Percentiles rank a stretch among this genome's conserved stretches.
These are phyloP conservation scores for Colletes gigas DNA, from an alignment of 1,140 invertebrate species.

Conservation along the genomic window DNA sequence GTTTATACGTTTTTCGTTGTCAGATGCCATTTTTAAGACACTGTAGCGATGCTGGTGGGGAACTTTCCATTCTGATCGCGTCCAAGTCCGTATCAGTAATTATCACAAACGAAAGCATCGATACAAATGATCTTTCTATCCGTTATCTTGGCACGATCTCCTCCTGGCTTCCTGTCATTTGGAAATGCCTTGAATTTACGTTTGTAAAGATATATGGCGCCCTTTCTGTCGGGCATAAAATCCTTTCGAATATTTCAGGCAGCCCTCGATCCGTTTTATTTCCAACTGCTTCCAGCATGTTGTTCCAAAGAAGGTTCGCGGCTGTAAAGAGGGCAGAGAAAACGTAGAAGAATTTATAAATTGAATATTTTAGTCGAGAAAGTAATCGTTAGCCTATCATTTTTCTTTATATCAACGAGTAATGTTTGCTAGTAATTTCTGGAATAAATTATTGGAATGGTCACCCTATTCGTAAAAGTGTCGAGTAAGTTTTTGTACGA, in stretches of 20 bases:
- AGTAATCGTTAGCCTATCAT: too few species aligned
- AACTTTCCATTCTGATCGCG: background rate
- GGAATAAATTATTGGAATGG: too few species aligned
- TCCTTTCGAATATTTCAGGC: slow-evolving; percentile 83
- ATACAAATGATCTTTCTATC: background rate
- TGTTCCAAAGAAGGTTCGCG: slow-evolving; percentile 88
- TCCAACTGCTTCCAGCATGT: slow-evolving; percentile 86
- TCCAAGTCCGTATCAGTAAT: background rate
- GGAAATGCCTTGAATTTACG: slow-evolving; percentile 83
- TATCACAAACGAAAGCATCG: background rate
- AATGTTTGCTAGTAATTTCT: too few species aligned
- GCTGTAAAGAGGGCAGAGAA: slow-evolving; percentile 76
- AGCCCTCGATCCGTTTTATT: slow-evolving; percentile 83
- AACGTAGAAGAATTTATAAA: background rate
- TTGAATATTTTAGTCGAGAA: too few species aligned
- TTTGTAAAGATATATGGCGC: slow-evolving; percentile 86
- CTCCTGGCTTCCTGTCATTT: slow-evolving; percentile 79
- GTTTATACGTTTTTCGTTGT: too few species aligned
- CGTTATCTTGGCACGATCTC: slow-evolving; percentile 51
- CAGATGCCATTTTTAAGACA: too few species aligned
- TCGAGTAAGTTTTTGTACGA: too few species aligned
- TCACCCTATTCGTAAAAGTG: too few species aligned
- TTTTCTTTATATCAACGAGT: too few species aligned
- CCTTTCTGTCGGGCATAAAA: slow-evolving; percentile 83
- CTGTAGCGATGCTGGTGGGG: too few species aligned